A percentile compares a stretch with the other conserved stretches of the same genome.
Conservation (phyloP, 2,888 invertebrate genomes). For the Sinelater perroti region DNA sequence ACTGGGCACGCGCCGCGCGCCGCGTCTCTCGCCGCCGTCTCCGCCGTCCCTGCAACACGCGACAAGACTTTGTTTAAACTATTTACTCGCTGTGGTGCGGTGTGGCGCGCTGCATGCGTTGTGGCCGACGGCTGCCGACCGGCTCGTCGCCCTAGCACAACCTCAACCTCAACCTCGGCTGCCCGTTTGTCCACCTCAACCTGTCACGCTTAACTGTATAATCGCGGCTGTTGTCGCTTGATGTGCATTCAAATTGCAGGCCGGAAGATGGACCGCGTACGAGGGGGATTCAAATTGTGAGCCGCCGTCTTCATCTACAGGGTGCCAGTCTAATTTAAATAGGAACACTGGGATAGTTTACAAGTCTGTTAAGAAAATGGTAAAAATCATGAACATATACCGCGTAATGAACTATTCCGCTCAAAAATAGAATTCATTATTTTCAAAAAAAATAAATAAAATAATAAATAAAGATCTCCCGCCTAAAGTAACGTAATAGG, state of each 20-base stretch:
- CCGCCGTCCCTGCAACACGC: slow-evolving; percentile 56
- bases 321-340: too few species aligned
- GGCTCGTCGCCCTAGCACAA: slow-evolving; percentile 1
- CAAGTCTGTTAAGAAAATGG: too few species aligned
- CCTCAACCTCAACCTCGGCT: slow-evolving; percentile 7
- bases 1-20: slow-evolving; percentile 72
- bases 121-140: slow-evolving; percentile 9
- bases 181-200: slow-evolving; percentile 16
- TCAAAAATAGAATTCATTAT: too few species aligned
- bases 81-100: too few species aligned
- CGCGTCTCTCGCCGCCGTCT: slow-evolving; percentile 60
- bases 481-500: too few species aligned
- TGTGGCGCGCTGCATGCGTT: slow-evolving; percentile 39
- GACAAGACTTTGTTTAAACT: slow-evolving; percentile 42
- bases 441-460: too few species aligned
- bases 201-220: slow-evolving; percentile 20
- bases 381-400: too few species aligned
- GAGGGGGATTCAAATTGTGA: too few species aligned
- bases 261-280: neutral
- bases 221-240: neutral
- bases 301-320: too few species aligned
- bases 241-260: neutral
- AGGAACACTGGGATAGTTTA: too few species aligned
- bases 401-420: too few species aligned
- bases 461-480: too few species aligned